These are phyloP conservation scores for Elaphurus davidianus DNA, from an alignment of 2,113 vertebrate genomes.

Conservation along the genomic window DNA sequence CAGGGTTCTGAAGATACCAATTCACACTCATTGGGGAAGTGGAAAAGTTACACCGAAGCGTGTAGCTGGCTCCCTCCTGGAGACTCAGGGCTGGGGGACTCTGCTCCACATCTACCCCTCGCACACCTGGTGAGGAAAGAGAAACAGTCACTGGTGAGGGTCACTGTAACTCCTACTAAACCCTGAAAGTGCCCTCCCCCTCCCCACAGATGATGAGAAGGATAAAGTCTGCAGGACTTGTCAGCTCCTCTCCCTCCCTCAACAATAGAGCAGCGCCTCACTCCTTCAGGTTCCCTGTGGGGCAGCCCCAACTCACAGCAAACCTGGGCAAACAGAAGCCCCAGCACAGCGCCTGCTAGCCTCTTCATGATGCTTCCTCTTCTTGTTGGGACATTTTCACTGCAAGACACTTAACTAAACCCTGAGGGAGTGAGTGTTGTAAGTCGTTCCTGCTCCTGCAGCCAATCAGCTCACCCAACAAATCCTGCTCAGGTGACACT, in stretches of 20 bases:
- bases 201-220: rapidly evolving
- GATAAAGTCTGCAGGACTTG: neutral
- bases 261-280: neutral
- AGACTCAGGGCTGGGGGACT: neutral
- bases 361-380: neutral
- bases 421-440: neutral
- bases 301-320: neutral
- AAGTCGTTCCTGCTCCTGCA: neutral
- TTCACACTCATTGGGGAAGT: neutral
- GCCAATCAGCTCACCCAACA: neutral
- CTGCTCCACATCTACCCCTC: neutral
- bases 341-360: neutral
- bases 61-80: neutral
- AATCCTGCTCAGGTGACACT: neutral
- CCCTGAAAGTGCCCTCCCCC: neutral
- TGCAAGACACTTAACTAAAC: rapidly evolving
- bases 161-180: neutral
- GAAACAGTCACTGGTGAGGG: neutral
- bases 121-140: neutral
- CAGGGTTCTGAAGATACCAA: neutral
- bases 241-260: neutral
- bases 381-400: neutral
- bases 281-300: neutral
- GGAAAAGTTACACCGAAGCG: neutral
- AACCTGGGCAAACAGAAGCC: neutral